Evolutionary conservation across 2,113 vertebrate species (phyloP), one percentile per base, ranked within the genome.

Genomic region (Addax nasomaculatus): DNA sequence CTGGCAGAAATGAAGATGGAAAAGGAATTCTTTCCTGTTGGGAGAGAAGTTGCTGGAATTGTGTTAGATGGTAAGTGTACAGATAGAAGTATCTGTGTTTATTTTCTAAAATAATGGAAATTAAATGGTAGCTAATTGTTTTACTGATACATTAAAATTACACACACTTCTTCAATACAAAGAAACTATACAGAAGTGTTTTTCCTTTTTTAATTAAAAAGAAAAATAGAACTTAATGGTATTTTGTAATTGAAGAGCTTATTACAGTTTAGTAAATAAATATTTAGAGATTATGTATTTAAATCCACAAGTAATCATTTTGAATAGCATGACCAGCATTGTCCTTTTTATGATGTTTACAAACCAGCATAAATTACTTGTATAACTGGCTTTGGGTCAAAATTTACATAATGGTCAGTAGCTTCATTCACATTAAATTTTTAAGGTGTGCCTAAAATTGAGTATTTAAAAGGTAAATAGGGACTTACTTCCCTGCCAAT

Each of bases 41-140:
- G 99, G 88, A 98, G 99, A 98, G 99, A 99, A 98, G 98, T 99
- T 96, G 99, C 99, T 19, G 99, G 99, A 47, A 97, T 99, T 39
- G 99, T 99, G 58, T 98, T 99, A 97, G 99, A 99, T 99, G 99
- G 99, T 99, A 91, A 98, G 98, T 97, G 85, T 93, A 45, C 16
- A 89, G 6, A 87, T 88, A 15, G 64, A 78, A 96, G 76, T 94
- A 86, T 9, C 58, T 85, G 12, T 70, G 67, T 57, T 94, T 84
- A 39, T 58, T 86, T 95, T 97, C 76, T 94, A 93, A 78, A 85
- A 39, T 87, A 76, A 76, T 89, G 96, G 29, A 86, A 96, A 85
- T 57, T 33, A 85, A 93, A 45, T 94, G 67, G 43, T 55, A 78
- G 80, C 80, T 85, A 79, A 55, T 67, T 95, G 23, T 60, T 64